Evolutionary conservation across 2,113 vertebrate genomes (phyloP), one percentile per base, ranked within the genome.

Genomic region (Felis chaus): DNA sequence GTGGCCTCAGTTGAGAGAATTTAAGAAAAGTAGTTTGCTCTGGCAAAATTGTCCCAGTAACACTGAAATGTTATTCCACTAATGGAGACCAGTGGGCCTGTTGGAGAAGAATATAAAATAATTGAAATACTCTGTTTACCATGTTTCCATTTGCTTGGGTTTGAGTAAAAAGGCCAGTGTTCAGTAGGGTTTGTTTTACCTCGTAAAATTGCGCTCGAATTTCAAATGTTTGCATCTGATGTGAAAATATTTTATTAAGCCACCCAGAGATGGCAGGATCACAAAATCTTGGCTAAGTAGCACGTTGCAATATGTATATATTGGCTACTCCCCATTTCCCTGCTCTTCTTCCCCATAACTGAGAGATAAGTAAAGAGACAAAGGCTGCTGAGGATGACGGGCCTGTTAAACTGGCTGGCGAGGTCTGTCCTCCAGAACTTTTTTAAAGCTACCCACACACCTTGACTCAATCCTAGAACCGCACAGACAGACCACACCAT

Each of bases 1-100:
- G 97, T 96, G 98, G 95, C 97, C 98, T 98, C 86, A 53, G 87
- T 98, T 97, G 98, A 98, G 98, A 98, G 89, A 80, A 97, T 82
- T 97, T 97, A 91, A 97, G 98, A 98, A 96, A 81, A 88, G 97
- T 96, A 94, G 92, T 98, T 98, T 97, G 96, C 96, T 97, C 94
- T 95, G 97, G 96, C 96, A 98, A 98, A 97, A 76, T 97, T 89
- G 98, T 97, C 89, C 97, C 36, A 53, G 39, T 94, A 97, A 97
- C 82, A 94, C 97, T 97, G 98, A 95, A 96, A 96, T 98, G 98
- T 66, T 81, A 61, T 94, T 97, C 97, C 84, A 89, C 97, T 97
- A 94, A 97, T 95, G 97, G 97, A 96, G 96, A 95, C 94, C 95
- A 92, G 65, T 29, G 85, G 74, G 36, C 31, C 36, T 80, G 5